phyloP scores from a whole-genome alignment of 2,888 invertebrate genomes.

The Anarsia innoxiella region DNA sequence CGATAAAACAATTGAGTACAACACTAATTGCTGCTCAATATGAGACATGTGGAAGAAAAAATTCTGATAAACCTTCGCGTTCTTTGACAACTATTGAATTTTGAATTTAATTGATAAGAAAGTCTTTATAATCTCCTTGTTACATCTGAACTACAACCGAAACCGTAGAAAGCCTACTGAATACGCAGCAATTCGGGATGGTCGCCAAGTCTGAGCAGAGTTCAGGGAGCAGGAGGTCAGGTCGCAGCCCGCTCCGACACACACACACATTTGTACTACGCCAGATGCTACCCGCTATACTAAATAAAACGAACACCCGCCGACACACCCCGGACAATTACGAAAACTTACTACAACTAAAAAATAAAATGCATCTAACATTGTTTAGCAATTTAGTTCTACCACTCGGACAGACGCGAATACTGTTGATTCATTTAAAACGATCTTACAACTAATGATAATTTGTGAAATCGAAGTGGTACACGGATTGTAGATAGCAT shows the following conservation, averaged over 20 bases:
- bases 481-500: slow-evolving; percentile 32
- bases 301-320: slow-evolving; percentile 35
- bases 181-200: too few species aligned
- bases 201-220: too few species aligned
- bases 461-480: slow-evolving; percentile 16
- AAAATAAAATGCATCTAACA: slow-evolving; percentile 50
- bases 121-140: too few species aligned
- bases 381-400: slow-evolving; percentile 38
- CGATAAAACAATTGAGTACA: too few species aligned
- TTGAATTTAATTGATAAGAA: too few species aligned
- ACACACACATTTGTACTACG: slow-evolving; percentile 69
- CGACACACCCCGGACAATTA: slow-evolving; percentile 42
- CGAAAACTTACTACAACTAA: slow-evolving; percentile 43
- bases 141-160: too few species aligned
- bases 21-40: too few species aligned
- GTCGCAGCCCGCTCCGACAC: slow-evolving; percentile 32
- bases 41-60: too few species aligned
- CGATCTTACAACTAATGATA: slow-evolving; percentile 35
- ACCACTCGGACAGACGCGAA: slow-evolving; percentile 37
- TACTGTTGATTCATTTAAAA: slow-evolving; percentile 35
- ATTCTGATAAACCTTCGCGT: too few species aligned
- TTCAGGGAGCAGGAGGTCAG: too few species aligned
- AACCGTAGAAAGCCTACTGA: too few species aligned
- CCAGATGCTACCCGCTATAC: slow-evolving; percentile 62
- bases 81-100: too few species aligned